A percentile compares a stretch with the other conserved stretches of the same genome.
Evolutionary conservation across 2,888 invertebrate species (phyloP).

Genomic region (Eurytoma adleriae): DNA sequence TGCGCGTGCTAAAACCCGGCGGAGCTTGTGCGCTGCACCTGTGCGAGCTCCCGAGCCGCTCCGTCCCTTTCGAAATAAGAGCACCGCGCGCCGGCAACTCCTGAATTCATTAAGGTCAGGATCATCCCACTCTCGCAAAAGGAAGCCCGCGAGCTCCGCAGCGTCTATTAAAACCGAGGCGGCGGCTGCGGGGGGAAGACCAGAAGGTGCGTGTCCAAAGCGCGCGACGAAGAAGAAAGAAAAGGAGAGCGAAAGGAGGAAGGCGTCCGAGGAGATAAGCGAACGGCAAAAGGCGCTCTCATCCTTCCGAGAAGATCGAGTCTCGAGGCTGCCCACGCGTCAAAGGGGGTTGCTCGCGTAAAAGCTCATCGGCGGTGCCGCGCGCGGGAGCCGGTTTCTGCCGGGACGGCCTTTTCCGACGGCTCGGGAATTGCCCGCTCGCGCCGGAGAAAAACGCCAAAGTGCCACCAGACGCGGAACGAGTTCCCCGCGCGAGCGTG

Average conservation of each 20-base stretch:
- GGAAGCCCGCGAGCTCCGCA: background rate
- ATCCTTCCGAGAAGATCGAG: constrained; percentile 32
- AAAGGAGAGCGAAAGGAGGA: background rate
- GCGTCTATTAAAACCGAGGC: constrained; percentile 15
- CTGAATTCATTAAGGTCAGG: constrained; percentile 16
- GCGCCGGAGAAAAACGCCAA: constrained; percentile 1
- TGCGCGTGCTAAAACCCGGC: too few relatives aligned
- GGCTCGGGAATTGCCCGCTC: constrained; percentile 24
- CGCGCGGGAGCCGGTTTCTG: constrained; percentile 14
- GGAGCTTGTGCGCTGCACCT: too few relatives aligned
- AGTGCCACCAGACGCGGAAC: background rate
- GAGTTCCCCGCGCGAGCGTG: background rate
- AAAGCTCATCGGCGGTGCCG: constrained; percentile 15
- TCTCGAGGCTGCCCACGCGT: constrained; percentile 48
- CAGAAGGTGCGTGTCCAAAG: constrained; percentile 17
- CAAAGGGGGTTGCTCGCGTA: constrained; percentile 2
- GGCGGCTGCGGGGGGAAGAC: background rate
- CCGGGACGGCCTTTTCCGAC: constrained; percentile 8
- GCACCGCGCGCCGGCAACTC: background rate
- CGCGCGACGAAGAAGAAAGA: background rate
- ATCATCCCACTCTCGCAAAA: constrained; percentile 1
- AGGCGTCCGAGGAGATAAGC: background rate
- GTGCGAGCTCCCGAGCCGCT: too few relatives aligned
- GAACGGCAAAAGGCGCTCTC: constrained; percentile 12
- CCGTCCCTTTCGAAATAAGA: background rate